Base-by-base conservation (phyloP, 2,888 invertebrate species). In the Hyles lineata region DNA sequence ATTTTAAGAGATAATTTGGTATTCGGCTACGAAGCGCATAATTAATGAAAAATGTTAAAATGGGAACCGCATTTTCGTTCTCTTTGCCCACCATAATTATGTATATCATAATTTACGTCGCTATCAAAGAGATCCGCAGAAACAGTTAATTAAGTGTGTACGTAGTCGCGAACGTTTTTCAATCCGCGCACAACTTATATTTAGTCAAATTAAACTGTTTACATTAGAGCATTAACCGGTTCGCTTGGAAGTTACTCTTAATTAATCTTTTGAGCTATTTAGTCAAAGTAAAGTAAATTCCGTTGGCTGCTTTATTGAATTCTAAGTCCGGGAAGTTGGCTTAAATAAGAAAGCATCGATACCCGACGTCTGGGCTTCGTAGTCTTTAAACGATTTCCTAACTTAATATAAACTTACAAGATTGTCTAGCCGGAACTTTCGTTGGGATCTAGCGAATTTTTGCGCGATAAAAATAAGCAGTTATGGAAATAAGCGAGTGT, bases 181-280 rank as follows among this genome's bases (percentile, higher is more conserved):
- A 77, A 81, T 75, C 77, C 79, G 78, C 80, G 79, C 80, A 83
- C 77, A 81, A 84, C 85, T 84, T 83, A 82, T 83, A 83, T 79
- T 73, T 75, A 83, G 83, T 76, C 73, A 83, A 85, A 85, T 85
- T 83, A 84, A 87, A 88, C 82, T 85, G 86, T 90, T 90, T 89
- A 87, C 85, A 83, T 84, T 85, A 83, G 74, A 87, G 82, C 82
- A 87, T 89, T 87, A 89, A 89, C 88, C 86, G 84, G 87, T 86
- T 85, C 86, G 83, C 78, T 73, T 70, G 75, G 50, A 70, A 92
- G 89, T 91, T 93, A 87, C 82, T 87, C 87, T 87, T 92, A 92
- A 92, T 93, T 92, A 93, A 93, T 93, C 90, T 89, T 89, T 90
- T 90, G 86, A 92, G 90, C 89, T 90, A 91, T 93, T 93, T 92